Percentiles rank a stretch among this genome's conserved stretches.
phyloP scores from a whole-genome alignment of 2,888 invertebrate genomes.

The Nipponacmea schrenckii region DNA sequence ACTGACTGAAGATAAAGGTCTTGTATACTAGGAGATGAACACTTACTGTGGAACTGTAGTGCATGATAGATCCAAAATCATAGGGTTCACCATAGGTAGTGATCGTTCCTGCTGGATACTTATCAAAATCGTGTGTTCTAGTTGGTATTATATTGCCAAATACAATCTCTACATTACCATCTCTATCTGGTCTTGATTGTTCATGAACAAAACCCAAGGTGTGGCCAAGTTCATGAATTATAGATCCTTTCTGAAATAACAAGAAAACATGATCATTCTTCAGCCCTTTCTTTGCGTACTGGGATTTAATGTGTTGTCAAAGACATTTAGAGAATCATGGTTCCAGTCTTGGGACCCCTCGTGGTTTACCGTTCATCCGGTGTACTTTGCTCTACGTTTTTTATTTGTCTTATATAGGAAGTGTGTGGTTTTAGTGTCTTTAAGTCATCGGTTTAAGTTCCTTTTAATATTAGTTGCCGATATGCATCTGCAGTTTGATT shows the following conservation, averaged over 20 bases:
- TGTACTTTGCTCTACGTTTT: too few species aligned
- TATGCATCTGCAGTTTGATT: too few species aligned
- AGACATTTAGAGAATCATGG: too few species aligned
- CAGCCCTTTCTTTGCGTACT: not conserved
- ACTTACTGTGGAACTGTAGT: slow-evolving; percentile 45
- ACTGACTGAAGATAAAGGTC: too few species aligned
- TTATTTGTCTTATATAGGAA: too few species aligned
- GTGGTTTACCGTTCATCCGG: too few species aligned
- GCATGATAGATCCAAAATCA: slow-evolving; percentile 42
- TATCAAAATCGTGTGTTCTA: slow-evolving; percentile 43
- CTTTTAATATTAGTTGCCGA: too few species aligned
- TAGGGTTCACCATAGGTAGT: slow-evolving; percentile 29
- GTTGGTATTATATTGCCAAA: slow-evolving; percentile 38
- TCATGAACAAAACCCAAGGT: slow-evolving; percentile 50
- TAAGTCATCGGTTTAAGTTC: too few species aligned
- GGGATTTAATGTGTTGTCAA: not conserved
- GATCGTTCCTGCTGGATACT: slow-evolving; percentile 36
- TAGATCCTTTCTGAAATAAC: slow-evolving; percentile 43
- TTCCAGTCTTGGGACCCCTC: too few species aligned
- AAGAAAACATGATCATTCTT: not conserved
- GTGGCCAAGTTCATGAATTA: slow-evolving; percentile 47
- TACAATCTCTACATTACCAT: slow-evolving; percentile 37
- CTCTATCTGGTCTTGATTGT: slow-evolving; percentile 46
- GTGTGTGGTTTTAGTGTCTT: too few species aligned
- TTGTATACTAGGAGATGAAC: too few species aligned